phyloP scores from a whole-genome alignment of 2,888 invertebrate genomes.

The Nipponacmea schrenckii region DNA sequence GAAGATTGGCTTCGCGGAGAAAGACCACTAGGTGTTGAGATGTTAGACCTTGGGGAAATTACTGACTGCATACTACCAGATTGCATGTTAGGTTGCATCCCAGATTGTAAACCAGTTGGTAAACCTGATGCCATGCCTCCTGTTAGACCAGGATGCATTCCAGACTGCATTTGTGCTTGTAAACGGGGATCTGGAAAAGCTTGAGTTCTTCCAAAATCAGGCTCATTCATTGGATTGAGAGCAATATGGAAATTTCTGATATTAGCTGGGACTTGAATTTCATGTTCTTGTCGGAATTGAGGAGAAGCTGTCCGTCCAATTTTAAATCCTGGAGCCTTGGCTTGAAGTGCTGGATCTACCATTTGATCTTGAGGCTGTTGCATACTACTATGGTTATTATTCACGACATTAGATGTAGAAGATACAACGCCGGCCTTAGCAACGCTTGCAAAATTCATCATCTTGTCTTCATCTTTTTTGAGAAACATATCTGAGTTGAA shows the following conservation, averaged over 20 bases:
- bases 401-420: constrained; percentile 26
- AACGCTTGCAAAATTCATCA: constrained; percentile 79
- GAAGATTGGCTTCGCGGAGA: constrained; percentile 38
- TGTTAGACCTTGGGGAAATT: constrained; percentile 47
- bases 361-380: constrained; percentile 13
- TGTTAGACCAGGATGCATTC: too few relatives aligned
- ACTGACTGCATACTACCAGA: constrained; percentile 32
- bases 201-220: constrained; percentile 31
- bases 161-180: too few relatives aligned
- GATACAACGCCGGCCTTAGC: constrained; percentile 72
- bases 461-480: constrained; percentile 65
- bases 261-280: constrained; percentile 84
- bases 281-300: constrained; percentile 26
- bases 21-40: constrained; percentile 38
- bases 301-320: constrained; percentile 40
- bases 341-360: constrained; percentile 60
- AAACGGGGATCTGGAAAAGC: constrained; percentile 55
- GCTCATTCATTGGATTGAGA: constrained; percentile 21
- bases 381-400: neutral
- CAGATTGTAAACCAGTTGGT: too few relatives aligned
- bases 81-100: neutral
- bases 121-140: too few relatives aligned
- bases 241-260: constrained; percentile 73
- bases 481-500: constrained; percentile 70
- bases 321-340: constrained; percentile 69